phyloP scores from a whole-genome alignment of 35 echinoderm and acorn worm species.

The Acanthaster planci region DNA sequence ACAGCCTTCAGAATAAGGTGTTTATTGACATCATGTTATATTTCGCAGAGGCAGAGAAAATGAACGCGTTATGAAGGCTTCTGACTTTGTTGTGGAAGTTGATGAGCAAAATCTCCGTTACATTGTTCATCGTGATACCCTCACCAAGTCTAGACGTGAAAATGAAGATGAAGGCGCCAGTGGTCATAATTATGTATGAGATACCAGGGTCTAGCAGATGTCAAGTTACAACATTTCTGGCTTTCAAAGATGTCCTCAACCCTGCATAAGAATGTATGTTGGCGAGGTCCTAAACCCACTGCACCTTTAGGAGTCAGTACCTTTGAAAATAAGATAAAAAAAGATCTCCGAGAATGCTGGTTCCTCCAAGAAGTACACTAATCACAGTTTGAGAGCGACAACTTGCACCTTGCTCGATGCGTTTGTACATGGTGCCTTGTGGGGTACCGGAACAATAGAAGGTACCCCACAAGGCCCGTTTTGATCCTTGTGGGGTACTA shows the following conservation, averaged over 20 bases:
- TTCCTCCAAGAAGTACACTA: constrained; percentile 46
- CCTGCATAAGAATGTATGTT: constrained; percentile 22
- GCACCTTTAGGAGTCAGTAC: constrained; percentile 28
- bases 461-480: no score
- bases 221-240: constrained; percentile 35
- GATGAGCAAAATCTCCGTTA: constrained; percentile 32
- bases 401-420: constrained; percentile 53
- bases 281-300: constrained; percentile 38
- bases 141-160: constrained; percentile 38
- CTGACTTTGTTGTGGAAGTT: constrained; percentile 37
- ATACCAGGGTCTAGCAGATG: constrained; percentile 50
- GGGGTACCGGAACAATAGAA: no score
- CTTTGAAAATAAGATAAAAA: constrained; percentile 66
- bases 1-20: constrained; percentile 65
- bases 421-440: no score
- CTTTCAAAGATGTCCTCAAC: constrained; percentile 7
- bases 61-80: constrained; percentile 35
- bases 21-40: constrained; percentile 65
- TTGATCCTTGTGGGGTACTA: no score
- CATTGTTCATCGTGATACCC: constrained; percentile 23
- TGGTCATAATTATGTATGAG: constrained; percentile 41
- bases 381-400: constrained; percentile 14
- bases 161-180: constrained; percentile 39
- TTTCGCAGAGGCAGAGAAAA: constrained; percentile 45
- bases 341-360: constrained; percentile 36